Evolutionary conservation across 2,888 invertebrate species (phyloP), one percentile per base, ranked within the genome.

Genomic region (Masnerella sp.): DNA sequence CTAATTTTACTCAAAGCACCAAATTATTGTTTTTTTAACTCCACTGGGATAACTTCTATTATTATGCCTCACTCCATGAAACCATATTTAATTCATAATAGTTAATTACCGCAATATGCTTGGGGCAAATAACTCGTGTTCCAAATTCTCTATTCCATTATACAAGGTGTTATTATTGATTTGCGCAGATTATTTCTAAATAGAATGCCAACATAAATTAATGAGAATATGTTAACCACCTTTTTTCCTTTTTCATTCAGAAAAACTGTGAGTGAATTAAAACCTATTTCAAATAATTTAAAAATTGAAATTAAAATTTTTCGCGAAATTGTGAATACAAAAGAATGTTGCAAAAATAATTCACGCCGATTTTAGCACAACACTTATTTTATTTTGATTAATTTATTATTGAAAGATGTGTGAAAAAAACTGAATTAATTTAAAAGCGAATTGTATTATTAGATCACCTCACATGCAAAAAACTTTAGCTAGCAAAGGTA

Each of bases 161-260:
- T 56, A 70, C 40, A 70, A 47, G 51, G 45, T 62, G 70, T 61
- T 70, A 49, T 62, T 62, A 70, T 70, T 62, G 62, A 70, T 62
- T 70, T 49, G 40, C 12, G 42, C 25, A 43, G 61, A 70, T 70
- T 62, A 70, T 68, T 59, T 68, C 43, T 17, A 51, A 59, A 59
- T 51, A 51, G 42, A 59, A 68, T 59, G 45, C 28, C 11, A 38
- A 52, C 36, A 8, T 59, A 28, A 59, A 42, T 59, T 25, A 38
- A 28, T 20, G 11, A 40, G 8, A 32, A 30, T 20, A 20, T 18
- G 1, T 11, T 25, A 9, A 30, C n/a, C n/a, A 4, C 5, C 2
- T 7, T 30, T 30, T 30, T 30, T 22, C 7, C 4, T 22, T 22
- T 22, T n/a, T n/a, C n/a, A n/a, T n/a, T n/a, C n/a, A n/a, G n/a